Conservation (phyloP, 2,113 vertebrate species). For the Caracal caracal region DNA sequence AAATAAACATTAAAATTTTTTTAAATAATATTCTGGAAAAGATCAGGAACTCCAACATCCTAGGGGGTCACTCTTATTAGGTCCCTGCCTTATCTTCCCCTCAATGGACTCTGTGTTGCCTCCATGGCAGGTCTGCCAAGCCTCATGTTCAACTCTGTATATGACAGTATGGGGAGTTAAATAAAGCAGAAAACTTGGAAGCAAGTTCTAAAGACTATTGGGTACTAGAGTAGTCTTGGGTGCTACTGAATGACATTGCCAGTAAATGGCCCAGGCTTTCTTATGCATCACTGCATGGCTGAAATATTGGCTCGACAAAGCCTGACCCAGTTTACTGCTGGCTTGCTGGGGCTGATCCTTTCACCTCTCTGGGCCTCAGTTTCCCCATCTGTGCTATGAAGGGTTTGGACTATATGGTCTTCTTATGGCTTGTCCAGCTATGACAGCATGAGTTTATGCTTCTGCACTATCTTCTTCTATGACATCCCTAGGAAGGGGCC, state of each 20-base stretch:
- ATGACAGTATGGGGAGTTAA: background rate
- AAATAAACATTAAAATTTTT: no score
- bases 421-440: background rate
- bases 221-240: background rate
- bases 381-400: conserved; percentile 16
- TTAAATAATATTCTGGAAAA: conserved; percentile 11
- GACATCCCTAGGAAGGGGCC: background rate
- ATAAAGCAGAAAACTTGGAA: conserved; percentile 43
- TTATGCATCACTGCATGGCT: background rate
- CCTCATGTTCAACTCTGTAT: background rate
- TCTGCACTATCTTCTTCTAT: background rate
- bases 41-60: background rate
- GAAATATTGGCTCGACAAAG: conserved; percentile 44
- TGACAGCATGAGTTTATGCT: background rate
- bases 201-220: background rate
- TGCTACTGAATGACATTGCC: background rate
- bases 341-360: background rate
- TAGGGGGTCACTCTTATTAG: background rate
- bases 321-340: background rate
- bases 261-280: background rate
- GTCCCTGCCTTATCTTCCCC: conserved; percentile 18
- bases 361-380: background rate
- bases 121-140: background rate
- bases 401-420: background rate
- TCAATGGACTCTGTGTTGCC: background rate